These are phyloP conservation scores for Calameuta pallipes DNA, from an alignment of 2,888 invertebrate genomes.

Conservation along the genomic window DNA sequence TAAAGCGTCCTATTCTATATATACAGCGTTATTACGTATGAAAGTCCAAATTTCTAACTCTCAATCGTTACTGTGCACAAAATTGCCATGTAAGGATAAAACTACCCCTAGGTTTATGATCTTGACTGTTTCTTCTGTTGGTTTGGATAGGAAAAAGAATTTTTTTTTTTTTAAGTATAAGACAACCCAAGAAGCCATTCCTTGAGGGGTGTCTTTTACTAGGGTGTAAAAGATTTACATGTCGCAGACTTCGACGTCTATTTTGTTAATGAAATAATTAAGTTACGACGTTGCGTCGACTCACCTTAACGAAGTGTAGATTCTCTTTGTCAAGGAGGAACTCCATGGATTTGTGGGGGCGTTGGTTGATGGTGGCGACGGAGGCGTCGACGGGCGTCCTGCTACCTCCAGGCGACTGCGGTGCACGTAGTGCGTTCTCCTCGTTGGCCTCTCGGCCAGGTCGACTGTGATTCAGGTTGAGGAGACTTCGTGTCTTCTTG, in stretches of 20 bases:
- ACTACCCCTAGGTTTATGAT: too few species aligned
- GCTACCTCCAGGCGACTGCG: conserved; percentile 65
- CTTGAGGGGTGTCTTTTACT: background rate
- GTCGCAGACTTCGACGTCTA: background rate
- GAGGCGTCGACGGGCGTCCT: conserved; percentile 67
- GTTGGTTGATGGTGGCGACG: conserved; percentile 57
- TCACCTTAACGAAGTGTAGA: conserved; percentile 87
- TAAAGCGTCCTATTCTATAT: too few species aligned
- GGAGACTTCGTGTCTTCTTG: conserved; percentile 75
- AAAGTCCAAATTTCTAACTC: too few species aligned
- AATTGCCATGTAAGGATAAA: too few species aligned
- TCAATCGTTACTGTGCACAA: too few species aligned
- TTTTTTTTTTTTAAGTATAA: too few species aligned
- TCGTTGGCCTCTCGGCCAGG: conserved; percentile 63
- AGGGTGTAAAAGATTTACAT: background rate
- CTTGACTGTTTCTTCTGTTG: too few species aligned
- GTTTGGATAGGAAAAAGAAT: too few species aligned
- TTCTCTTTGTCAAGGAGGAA: conserved; percentile 94
- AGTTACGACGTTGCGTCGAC: conserved; percentile 52
- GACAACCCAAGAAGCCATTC: background rate
- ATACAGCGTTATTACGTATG: too few species aligned
- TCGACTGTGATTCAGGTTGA: conserved; percentile 69
- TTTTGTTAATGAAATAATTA: background rate
- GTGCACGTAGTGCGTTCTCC: conserved; percentile 46
- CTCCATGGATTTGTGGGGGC: conserved; percentile 93